These are phyloP conservation scores for Dioctria rufipes DNA, from an alignment of 2,888 invertebrate species.

Conservation along the genomic window DNA sequence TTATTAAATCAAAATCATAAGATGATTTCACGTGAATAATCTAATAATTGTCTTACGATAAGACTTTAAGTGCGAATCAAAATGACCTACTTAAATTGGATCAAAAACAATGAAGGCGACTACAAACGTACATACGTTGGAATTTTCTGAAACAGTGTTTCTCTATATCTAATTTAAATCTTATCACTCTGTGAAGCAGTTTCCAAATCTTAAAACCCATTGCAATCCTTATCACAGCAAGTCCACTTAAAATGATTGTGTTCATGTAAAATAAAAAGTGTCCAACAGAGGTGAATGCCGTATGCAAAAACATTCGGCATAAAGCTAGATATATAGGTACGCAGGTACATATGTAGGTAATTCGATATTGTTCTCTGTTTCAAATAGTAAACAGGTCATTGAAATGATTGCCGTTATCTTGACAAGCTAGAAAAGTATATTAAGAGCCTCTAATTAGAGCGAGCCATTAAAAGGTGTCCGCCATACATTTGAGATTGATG, in stretches of 20 bases:
- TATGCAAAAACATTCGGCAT: not conserved
- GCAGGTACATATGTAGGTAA: not conserved
- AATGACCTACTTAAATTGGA: not conserved
- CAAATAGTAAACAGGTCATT: slow-evolving; percentile 3
- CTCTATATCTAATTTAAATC: not conserved
- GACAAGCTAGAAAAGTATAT: not conserved
- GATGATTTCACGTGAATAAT: no score
- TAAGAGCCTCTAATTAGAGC: not conserved
- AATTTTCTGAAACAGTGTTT: not conserved
- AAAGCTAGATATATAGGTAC: not conserved
- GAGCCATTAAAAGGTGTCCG: not conserved
- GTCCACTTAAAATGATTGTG: not conserved
- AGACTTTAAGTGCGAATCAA: not conserved
- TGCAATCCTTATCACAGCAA: not conserved
- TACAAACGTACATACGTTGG: not conserved
- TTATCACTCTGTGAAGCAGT: not conserved
- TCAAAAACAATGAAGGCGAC: not conserved
- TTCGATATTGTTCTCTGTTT: not conserved
- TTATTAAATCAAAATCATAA: no score
- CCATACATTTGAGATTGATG: not conserved
- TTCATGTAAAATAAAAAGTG: not conserved
- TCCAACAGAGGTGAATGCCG: slow-evolving; percentile 11
- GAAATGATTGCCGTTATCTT: slow-evolving; percentile 2
- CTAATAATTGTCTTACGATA: not conserved
- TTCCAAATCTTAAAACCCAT: not conserved